Conservation (phyloP, 1,140 invertebrate genomes). For the Hesperophylax magnus region DNA sequence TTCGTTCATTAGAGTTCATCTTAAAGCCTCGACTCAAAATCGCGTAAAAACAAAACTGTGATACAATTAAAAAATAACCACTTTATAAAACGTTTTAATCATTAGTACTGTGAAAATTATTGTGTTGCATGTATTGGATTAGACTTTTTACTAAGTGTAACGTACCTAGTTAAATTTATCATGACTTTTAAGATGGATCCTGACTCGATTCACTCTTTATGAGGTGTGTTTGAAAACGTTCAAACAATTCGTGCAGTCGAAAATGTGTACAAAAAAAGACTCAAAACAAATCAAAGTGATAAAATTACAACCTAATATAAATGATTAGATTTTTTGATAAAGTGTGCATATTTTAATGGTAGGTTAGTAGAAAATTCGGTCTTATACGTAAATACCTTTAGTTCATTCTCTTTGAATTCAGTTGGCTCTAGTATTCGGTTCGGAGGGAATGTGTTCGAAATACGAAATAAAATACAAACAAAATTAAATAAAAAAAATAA, state of each 20-base stretch:
- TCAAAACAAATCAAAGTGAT: no score
- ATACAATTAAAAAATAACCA: background rate
- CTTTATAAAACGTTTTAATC: background rate
- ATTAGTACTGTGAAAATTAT: background rate
- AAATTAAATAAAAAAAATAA: no score
- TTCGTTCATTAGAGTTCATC: conserved; percentile 20
- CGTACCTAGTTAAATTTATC: background rate
- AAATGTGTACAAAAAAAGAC: no score
- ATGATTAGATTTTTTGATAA: no score
- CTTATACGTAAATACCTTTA: no score
- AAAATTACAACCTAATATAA: no score
- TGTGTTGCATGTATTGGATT: no score
- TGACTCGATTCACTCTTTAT: conserved; percentile 36
- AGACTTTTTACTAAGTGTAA: background rate
- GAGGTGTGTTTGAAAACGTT: conserved; percentile 5
- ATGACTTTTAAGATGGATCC: background rate
- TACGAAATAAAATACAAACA: background rate
- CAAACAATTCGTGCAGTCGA: background rate
- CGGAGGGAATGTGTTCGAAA: background rate
- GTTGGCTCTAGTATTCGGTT: background rate
- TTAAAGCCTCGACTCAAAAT: background rate
- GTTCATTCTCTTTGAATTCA: background rate
- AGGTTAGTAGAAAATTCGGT: no score
- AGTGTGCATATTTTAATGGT: no score
- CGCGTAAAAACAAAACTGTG: background rate